A percentile compares a stretch with the other conserved stretches of the same genome.
Conservation (phyloP, 1,140 invertebrate species). For the Drosophila saltans region DNA sequence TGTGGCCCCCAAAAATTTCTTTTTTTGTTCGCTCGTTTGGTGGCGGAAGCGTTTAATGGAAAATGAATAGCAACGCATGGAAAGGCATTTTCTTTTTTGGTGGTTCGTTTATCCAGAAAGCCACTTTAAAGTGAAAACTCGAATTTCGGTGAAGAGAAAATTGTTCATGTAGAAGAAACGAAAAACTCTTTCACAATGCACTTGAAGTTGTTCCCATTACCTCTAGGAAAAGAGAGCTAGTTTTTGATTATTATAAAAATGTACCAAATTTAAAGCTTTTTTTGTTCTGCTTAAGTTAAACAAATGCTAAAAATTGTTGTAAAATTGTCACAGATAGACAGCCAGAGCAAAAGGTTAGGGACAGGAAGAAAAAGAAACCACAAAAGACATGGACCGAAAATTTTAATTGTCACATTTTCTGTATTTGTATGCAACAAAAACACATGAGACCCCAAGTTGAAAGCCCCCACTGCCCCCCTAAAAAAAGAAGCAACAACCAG, state of each 20-base stretch:
- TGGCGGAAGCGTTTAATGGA: constrained; percentile 51
- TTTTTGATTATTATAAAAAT: too few species aligned
- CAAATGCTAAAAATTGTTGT: background rate
- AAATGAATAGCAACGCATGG: constrained; percentile 11
- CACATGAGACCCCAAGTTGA: background rate
- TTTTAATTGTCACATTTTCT: constrained; percentile 21
- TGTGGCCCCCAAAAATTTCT: background rate
- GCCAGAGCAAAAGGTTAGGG: background rate
- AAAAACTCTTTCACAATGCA: background rate
- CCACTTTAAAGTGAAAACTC: background rate
- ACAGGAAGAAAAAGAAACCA: background rate
- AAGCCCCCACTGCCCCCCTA: background rate
- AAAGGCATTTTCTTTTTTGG: too few species aligned
- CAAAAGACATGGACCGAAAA: constrained; percentile 11
- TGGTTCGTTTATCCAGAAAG: background rate
- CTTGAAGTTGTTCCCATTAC: too few species aligned
- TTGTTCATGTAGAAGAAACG: background rate
- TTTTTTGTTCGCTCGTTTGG: background rate
- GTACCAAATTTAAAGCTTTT: too few species aligned
- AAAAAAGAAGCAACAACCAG: background rate
- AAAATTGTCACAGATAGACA: background rate
- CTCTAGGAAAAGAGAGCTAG: too few species aligned
- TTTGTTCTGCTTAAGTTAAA: too few species aligned
- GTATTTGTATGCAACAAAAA: constrained; percentile 1
- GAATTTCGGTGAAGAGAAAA: background rate